Conservation (phyloP, 2,888 invertebrate species). For the Caenorhabditis sp. region DNA sequence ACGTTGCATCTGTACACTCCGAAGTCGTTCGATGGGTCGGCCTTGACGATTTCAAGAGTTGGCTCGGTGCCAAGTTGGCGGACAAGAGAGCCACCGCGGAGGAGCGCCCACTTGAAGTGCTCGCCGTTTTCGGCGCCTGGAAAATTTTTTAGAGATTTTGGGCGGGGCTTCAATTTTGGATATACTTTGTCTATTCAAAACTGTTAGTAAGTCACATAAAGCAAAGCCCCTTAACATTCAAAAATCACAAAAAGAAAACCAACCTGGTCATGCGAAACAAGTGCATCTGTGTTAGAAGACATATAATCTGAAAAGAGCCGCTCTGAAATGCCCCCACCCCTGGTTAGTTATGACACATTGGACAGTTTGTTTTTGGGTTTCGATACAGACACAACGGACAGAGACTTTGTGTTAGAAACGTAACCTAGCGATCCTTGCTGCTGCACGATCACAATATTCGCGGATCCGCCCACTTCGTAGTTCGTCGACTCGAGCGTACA, state of each 20-base stretch:
- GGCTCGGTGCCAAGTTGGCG: conserved; percentile 78
- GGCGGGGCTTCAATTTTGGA: no score
- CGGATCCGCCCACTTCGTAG: conserved; percentile 65
- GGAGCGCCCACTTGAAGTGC: conserved; percentile 81
- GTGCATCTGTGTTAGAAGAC: conserved; percentile 35
- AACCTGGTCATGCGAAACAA: conserved; percentile 11
- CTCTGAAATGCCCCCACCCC: conserved; percentile 16
- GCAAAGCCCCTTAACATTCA: neutral
- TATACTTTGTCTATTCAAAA: no score
- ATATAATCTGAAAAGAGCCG: conserved; percentile 10
- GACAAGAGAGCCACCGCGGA: conserved; percentile 81
- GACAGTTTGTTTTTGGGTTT: conserved; percentile 25
- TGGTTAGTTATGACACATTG: conserved; percentile 40
- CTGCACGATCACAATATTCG: conserved; percentile 66
- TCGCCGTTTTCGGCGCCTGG: conserved; percentile 72
- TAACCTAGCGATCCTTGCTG: conserved; percentile 67
- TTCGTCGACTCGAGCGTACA: conserved; percentile 67
- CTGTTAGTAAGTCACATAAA: neutral
- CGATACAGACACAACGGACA: conserved; percentile 41
- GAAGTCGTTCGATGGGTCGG: conserved; percentile 82
- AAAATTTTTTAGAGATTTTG: conserved; percentile 21
- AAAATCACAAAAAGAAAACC: conserved; percentile 19
- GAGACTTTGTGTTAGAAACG: conserved; percentile 28
- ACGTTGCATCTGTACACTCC: conserved; percentile 83
- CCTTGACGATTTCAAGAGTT: conserved; percentile 76